Evolutionary conservation across 2,797 vertebrate genomes (phyloP).

Genomic region (Trachops cirrhosus): DNA sequence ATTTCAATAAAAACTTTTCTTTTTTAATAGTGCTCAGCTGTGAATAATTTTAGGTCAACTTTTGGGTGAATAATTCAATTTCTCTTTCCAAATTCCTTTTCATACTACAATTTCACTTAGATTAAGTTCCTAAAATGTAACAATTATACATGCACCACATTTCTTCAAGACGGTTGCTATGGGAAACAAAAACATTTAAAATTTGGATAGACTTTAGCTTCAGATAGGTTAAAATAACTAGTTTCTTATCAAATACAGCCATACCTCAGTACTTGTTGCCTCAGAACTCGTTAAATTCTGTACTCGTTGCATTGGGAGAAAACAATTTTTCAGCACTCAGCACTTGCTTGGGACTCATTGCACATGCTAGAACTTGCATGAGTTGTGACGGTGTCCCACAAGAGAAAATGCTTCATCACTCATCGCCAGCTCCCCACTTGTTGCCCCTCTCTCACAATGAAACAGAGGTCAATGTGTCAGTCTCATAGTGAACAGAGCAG

Average conservation of each 20-base stretch:
- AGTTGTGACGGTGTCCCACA: too few species aligned
- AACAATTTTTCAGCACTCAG: too few species aligned
- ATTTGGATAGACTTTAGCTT: neutral
- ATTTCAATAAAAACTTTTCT: conserved; percentile 6
- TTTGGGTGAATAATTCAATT: neutral
- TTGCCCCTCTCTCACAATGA: too few species aligned
- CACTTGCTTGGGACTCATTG: too few species aligned
- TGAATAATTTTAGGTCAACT: neutral
- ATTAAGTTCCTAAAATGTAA: neutral
- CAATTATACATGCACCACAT: neutral
- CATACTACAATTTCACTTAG: neutral
- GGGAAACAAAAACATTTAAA: neutral
- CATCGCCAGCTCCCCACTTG: too few species aligned
- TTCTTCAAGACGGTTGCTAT: neutral
- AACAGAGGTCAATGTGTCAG: too few species aligned
- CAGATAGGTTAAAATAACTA: neutral
- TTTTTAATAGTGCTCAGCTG: neutral
- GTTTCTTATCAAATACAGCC: neutral
- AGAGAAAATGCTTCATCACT: too few species aligned
- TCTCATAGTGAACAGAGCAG: too few species aligned
- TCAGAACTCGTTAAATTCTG: too few species aligned
- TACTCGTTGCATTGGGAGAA: too few species aligned
- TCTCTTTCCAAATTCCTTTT: neutral
- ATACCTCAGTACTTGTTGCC: too few species aligned
- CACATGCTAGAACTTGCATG: too few species aligned